Conservation (phyloP, 2,113 vertebrate species). For the Verasper variegatus region DNA sequence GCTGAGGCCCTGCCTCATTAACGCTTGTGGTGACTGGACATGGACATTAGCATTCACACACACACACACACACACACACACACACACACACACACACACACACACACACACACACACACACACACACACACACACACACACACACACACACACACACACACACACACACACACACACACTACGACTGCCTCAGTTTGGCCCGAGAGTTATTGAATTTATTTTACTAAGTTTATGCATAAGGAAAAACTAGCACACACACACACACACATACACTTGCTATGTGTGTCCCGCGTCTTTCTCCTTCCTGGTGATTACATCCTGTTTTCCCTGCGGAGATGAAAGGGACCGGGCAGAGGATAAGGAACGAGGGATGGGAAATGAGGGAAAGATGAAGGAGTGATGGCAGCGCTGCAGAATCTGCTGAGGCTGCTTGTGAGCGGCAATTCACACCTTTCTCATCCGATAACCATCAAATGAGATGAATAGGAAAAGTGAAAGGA, state of each 20-base stretch:
- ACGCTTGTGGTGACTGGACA: conserved; percentile 19
- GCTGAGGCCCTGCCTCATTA: conserved; percentile 58
- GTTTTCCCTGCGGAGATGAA: conserved; percentile 41
- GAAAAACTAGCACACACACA: conserved; percentile 16
- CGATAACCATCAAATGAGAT: conserved; percentile 67
- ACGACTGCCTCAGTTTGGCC: conserved; percentile 25
- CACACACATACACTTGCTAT: conserved; percentile 12
- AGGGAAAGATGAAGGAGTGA: conserved; percentile 54
- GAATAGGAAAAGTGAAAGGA: conserved; percentile 38
- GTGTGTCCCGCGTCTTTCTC: conserved; percentile 4
- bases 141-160: no score
- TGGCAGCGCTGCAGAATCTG: conserved; percentile 50
- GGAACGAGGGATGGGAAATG: conserved; percentile 26
- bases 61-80: not conserved
- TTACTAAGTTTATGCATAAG: conserved; percentile 32
- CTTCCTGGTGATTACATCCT: conserved; percentile 36
- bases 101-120: not conserved
- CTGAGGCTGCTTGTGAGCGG: conserved; percentile 57
- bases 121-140: no score
- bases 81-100: not conserved
- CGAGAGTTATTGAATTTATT: conserved; percentile 41
- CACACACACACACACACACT: no score
- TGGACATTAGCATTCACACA: conserved; percentile 40
- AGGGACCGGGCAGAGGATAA: conserved; percentile 19
- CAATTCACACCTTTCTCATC: conserved; percentile 76